phyloP scores from a whole-genome alignment of 2,888 invertebrate genomes.

The Andrena hattorfiana region DNA sequence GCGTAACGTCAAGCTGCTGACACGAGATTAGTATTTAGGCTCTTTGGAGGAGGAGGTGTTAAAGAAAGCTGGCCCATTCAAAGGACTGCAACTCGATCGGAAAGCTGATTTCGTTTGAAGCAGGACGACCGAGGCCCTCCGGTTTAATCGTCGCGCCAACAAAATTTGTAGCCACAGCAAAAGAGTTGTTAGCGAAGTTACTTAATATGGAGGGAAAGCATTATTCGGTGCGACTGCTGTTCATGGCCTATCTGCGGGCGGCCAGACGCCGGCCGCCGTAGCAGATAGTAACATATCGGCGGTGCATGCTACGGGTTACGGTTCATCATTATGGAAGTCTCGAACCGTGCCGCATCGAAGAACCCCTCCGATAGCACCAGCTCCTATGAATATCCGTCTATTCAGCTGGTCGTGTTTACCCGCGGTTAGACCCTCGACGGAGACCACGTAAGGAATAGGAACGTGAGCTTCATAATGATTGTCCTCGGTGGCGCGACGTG shows the following conservation, averaged over 20 bases:
- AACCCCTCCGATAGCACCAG: slow-evolving; percentile 54
- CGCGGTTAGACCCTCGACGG: slow-evolving; percentile 41
- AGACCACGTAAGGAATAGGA: slow-evolving; percentile 62
- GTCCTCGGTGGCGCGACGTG: not conserved
- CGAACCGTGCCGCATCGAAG: slow-evolving; percentile 62
- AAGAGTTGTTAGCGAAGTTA: slow-evolving; percentile 32
- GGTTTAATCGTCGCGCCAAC: too few relatives aligned
- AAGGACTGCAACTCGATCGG: too few relatives aligned
- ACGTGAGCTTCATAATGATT: slow-evolving; percentile 64
- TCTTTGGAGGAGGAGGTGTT: too few relatives aligned
- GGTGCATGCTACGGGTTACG: slow-evolving; percentile 77
- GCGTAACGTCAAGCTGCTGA: not conserved
- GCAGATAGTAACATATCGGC: slow-evolving; percentile 76
- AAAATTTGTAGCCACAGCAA: not conserved
- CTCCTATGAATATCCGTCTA: slow-evolving; percentile 72
- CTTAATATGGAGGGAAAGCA: slow-evolving; percentile 77
- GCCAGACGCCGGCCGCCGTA: slow-evolving; percentile 63
- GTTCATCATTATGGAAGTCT: slow-evolving; percentile 81
- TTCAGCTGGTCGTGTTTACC: slow-evolving; percentile 71
- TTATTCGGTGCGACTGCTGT: slow-evolving; percentile 66
- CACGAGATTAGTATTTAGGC: too few relatives aligned
- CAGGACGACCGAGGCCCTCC: too few relatives aligned
- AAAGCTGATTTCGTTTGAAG: too few relatives aligned
- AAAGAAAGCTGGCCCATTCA: too few relatives aligned
- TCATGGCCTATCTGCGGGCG: slow-evolving; percentile 66